Percentiles rank a stretch among this genome's conserved stretches.
Evolutionary conservation across 2,797 vertebrate species (phyloP).

Genomic region (Microctenopoma steveboyesi): DNA sequence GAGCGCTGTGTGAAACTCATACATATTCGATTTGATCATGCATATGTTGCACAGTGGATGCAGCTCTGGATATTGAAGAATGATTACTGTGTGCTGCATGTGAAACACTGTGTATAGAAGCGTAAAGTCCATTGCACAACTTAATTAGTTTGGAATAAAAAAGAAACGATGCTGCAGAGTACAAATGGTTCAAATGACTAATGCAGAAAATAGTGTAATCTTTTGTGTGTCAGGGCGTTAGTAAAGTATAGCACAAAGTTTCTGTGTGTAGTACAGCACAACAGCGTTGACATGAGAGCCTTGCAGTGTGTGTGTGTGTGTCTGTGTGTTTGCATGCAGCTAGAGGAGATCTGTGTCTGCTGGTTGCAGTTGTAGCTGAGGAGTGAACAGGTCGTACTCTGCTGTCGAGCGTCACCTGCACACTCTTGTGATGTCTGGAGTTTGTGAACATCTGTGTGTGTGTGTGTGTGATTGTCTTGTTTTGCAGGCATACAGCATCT

Average conservation of each 20-base stretch:
- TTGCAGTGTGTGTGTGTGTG: conserved; percentile 33
- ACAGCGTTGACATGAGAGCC: conserved; percentile 24
- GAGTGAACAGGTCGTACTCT: conserved; percentile 47
- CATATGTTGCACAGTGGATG: conserved; percentile 53
- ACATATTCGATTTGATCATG: conserved; percentile 72
- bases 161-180: conserved; percentile 45
- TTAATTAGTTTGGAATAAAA: conserved; percentile 54
- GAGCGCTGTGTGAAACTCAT: conserved; percentile 68
- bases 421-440: conserved; percentile 52
- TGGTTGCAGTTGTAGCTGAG: conserved; percentile 29
- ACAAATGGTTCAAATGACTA: conserved; percentile 36
- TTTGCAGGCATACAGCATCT: conserved; percentile 72
- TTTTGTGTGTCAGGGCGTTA: conserved; percentile 17
- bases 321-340: conserved; percentile 26
- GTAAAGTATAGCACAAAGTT: neutral
- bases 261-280: conserved; percentile 18
- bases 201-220: conserved; percentile 44
- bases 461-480: conserved; percentile 63
- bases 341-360: conserved; percentile 65
- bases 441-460: conserved; percentile 51
- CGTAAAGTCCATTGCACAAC: conserved; percentile 37
- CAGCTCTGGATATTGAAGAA: conserved; percentile 53
- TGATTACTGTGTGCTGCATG: conserved; percentile 30
- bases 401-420: conserved; percentile 73
- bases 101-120: conserved; percentile 34